These are phyloP conservation scores for Cosmopolites sordidus DNA, from an alignment of 2,888 invertebrate genomes.

Conservation along the genomic window DNA sequence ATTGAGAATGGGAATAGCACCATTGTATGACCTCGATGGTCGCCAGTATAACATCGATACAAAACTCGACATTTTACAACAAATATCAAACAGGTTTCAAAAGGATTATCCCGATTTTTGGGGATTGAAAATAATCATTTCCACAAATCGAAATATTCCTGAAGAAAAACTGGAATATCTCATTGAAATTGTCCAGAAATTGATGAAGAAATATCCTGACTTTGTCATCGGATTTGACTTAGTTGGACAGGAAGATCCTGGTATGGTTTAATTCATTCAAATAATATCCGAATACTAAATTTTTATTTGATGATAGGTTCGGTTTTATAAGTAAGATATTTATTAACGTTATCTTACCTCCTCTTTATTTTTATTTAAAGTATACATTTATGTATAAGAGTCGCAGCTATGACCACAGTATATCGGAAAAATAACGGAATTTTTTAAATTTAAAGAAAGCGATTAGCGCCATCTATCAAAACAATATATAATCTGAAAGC, in stretches of 20 bases:
- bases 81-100: slow-evolving; percentile 52
- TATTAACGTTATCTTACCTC: too few relatives aligned
- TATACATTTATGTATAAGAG: too few relatives aligned
- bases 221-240: slow-evolving; percentile 76
- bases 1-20: slow-evolving; percentile 53
- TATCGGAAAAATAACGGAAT: too few relatives aligned
- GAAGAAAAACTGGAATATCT: slow-evolving; percentile 41
- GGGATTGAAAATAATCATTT: slow-evolving; percentile 59
- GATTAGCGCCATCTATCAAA: too few relatives aligned
- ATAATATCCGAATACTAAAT: too few relatives aligned
- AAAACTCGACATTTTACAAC: slow-evolving; percentile 50
- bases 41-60: slow-evolving; percentile 48
- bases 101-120: slow-evolving; percentile 55
- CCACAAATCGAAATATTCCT: slow-evolving; percentile 51
- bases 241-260: slow-evolving; percentile 74
- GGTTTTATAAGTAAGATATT: too few relatives aligned
- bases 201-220: slow-evolving; percentile 48
- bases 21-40: slow-evolving; percentile 56
- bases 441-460: too few relatives aligned
- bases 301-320: too few relatives aligned
- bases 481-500: too few relatives aligned
- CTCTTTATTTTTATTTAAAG: too few relatives aligned
- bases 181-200: slow-evolving; percentile 19
- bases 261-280: slow-evolving; percentile 37
- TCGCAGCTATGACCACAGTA: too few relatives aligned